A percentile compares a stretch with the other conserved stretches of the same genome.
Evolutionary conservation across 2,797 vertebrate species (phyloP).

Genomic region (Botia almorhae): DNA sequence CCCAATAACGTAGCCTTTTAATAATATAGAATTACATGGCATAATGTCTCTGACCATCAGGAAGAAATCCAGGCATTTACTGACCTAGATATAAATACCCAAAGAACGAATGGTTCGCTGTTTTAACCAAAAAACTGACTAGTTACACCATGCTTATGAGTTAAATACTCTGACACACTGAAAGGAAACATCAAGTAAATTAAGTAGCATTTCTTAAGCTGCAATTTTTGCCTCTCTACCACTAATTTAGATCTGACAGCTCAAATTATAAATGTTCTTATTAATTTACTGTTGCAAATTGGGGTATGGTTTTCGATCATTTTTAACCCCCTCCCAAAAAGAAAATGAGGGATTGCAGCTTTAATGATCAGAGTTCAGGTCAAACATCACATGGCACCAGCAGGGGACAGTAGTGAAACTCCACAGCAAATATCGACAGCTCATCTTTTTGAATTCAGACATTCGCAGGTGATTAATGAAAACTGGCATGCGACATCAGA

Average conservation of each 20-base stretch:
- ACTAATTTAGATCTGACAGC: no score
- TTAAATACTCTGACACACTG: neutral
- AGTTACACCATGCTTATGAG: conserved; percentile 2
- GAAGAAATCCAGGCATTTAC: neutral
- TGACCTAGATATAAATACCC: conserved; percentile 1
- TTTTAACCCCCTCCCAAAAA: no score
- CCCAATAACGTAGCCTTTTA: neutral
- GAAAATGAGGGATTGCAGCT: no score
- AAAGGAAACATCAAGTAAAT: neutral
- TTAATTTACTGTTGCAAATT: no score
- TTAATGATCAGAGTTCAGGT: neutral
- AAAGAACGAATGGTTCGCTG: neutral
- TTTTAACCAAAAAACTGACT: neutral
- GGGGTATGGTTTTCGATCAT: no score
- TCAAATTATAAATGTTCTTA: no score
- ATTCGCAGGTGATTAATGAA: neutral
- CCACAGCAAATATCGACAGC: neutral
- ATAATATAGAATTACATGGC: neutral
- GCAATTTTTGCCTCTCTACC: no score
- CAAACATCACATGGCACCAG: conserved; percentile 29
- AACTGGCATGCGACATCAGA: no score
- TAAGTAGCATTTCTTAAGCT: no score
- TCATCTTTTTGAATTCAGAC: neutral
- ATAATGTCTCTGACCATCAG: neutral
- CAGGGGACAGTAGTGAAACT: conserved; percentile 36